Evolutionary conservation across 2,888 invertebrate genomes (phyloP).

Genomic region (Eretmocerus hayati): DNA sequence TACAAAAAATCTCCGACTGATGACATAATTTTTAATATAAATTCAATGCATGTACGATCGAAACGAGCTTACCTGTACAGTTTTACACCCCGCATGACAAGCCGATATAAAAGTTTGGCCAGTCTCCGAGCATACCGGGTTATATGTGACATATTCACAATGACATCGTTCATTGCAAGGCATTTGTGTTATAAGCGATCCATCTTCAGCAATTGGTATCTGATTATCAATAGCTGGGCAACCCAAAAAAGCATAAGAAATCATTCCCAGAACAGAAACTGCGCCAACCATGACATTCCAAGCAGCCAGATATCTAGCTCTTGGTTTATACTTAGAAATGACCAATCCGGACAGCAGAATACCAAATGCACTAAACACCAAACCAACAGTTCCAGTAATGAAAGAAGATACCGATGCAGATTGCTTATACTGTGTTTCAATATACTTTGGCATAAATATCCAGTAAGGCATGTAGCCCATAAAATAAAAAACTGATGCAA

Average conservation of each 20-base stretch:
- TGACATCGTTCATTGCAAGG: slow-evolving; percentile 60
- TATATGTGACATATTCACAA: slow-evolving; percentile 66
- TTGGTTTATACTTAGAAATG: slow-evolving; percentile 61
- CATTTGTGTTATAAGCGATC: slow-evolving; percentile 45
- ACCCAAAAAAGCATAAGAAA: slow-evolving; percentile 61
- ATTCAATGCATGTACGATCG: neutral
- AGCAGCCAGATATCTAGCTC: slow-evolving; percentile 59
- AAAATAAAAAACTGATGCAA: slow-evolving; percentile 67
- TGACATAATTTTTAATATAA: too few relatives aligned
- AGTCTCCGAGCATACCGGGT: slow-evolving; percentile 64
- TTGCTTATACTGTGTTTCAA: slow-evolving; percentile 73
- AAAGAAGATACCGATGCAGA: slow-evolving; percentile 69
- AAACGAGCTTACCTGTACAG: slow-evolving; percentile 31
- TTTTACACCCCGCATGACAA: slow-evolving; percentile 70
- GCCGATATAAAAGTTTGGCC: slow-evolving; percentile 68
- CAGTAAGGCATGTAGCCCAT: slow-evolving; percentile 68
- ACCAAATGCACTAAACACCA: slow-evolving; percentile 64
- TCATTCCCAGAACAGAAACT: slow-evolving; percentile 57
- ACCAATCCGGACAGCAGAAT: slow-evolving; percentile 61
- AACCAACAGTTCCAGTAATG: slow-evolving; percentile 64
- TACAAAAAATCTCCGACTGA: too few relatives aligned
- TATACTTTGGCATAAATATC: slow-evolving; percentile 77
- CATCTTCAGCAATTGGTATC: slow-evolving; percentile 44
- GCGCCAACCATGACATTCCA: slow-evolving; percentile 65
- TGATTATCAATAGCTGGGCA: slow-evolving; percentile 57